These are phyloP conservation scores for Synanthedon andrenaeformis DNA, from an alignment of 2,888 invertebrate species.

Conservation along the genomic window DNA sequence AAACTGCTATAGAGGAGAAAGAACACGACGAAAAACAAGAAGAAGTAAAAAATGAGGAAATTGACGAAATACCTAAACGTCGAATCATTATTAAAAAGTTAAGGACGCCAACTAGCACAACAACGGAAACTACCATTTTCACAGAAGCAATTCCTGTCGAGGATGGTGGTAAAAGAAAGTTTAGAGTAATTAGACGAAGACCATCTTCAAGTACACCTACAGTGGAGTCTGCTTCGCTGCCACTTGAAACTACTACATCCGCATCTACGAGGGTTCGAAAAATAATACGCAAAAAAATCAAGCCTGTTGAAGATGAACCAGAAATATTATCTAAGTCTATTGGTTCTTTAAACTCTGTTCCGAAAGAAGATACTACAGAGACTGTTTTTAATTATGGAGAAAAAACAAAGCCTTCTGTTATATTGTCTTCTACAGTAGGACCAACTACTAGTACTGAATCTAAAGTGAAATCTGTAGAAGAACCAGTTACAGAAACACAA, in stretches of 20 bases:
- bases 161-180: slow-evolving; percentile 42
- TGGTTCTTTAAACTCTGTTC: slow-evolving; percentile 24
- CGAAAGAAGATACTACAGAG: slow-evolving; percentile 26
- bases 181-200: slow-evolving; percentile 45
- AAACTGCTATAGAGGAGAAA: slow-evolving; percentile 60
- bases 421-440: slow-evolving; percentile 12
- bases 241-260: slow-evolving; percentile 20
- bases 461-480: slow-evolving; percentile 19
- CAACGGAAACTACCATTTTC: slow-evolving; percentile 20
- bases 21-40: slow-evolving; percentile 38
- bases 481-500: background rate
- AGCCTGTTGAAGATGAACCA: slow-evolving; percentile 29
- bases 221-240: slow-evolving; percentile 13
- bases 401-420: slow-evolving; percentile 25
- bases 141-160: slow-evolving; percentile 36
- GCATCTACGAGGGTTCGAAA: slow-evolving; percentile 39
- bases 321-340: slow-evolving; percentile 32
- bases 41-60: slow-evolving; percentile 12
- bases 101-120: slow-evolving; percentile 20
- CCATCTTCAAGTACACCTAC: slow-evolving; percentile 31
- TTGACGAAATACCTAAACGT: slow-evolving; percentile 23
- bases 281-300: slow-evolving; percentile 51
- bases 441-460: slow-evolving; percentile 16
- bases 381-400: slow-evolving; percentile 49
- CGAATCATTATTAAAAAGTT: slow-evolving; percentile 37